A percentile compares a stretch with the other conserved stretches of the same genome.
Conservation (phyloP, 1,140 invertebrate species). For the Platorchestia sp. region DNA sequence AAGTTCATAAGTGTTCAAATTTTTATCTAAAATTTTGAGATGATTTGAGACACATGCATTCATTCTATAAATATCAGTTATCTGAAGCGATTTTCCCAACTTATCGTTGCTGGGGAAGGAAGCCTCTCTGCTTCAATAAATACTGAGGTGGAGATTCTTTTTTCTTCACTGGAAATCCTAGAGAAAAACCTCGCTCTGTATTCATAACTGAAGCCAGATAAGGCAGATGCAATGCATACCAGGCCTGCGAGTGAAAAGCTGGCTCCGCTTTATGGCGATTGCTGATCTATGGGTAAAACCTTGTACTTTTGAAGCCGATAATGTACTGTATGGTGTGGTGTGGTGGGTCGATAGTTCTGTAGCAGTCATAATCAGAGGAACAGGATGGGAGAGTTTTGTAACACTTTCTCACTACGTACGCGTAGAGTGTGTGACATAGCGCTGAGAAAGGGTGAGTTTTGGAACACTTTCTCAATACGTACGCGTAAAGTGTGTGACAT, state of each 20-base stretch:
- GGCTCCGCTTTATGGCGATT: neutral
- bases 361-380: too few relatives aligned
- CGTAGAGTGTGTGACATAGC: too few relatives aligned
- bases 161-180: neutral
- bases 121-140: neutral
- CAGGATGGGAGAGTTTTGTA: too few relatives aligned
- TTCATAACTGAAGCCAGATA: neutral
- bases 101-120: neutral
- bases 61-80: neutral
- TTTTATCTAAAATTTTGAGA: neutral
- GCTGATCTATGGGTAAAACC: neutral
- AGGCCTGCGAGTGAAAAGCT: neutral
- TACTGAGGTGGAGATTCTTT: neutral
- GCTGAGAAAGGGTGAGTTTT: too few relatives aligned
- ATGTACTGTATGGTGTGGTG: neutral
- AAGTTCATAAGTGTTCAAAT: neutral
- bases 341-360: too few relatives aligned
- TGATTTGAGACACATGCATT: neutral
- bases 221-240: slow-evolving; percentile 25
- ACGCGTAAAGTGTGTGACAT: too few relatives aligned
- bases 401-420: too few relatives aligned
- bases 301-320: neutral
- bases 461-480: too few relatives aligned
- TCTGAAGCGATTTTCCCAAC: neutral
- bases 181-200: neutral